phyloP scores from a whole-genome alignment of 2,113 vertebrate species.

The Colossoma macropomum region DNA sequence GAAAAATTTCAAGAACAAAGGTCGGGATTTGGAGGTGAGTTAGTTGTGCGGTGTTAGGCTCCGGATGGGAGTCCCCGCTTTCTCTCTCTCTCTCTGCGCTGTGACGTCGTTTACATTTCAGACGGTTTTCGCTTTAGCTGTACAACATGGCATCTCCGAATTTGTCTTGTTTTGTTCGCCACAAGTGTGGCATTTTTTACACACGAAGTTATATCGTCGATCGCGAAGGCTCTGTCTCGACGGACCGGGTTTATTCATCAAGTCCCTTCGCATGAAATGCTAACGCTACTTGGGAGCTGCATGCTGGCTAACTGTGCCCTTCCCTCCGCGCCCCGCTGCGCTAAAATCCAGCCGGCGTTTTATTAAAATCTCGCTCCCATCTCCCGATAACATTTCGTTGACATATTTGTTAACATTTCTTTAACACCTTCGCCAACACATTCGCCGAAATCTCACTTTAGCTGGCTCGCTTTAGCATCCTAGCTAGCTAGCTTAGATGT shows the following conservation, averaged over 20 bases:
- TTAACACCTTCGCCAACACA: no score
- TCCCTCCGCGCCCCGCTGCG: background rate
- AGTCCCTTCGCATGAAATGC: constrained; percentile 35
- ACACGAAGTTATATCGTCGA: background rate
- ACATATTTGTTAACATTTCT: no score
- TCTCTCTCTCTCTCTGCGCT: constrained; percentile 59
- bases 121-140: constrained; percentile 39
- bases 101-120: constrained; percentile 86
- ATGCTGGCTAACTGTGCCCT: constrained; percentile 51
- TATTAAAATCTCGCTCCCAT: background rate
- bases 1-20: constrained; percentile 99
- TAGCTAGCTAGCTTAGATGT: no score
- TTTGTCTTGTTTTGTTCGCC: background rate
- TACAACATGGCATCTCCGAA: no score
- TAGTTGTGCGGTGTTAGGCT: constrained; percentile 35
- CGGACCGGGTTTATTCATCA: no score
- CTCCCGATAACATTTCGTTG: background rate
- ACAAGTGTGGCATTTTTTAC: background rate
- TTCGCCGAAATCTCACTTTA: no score
- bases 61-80: constrained; percentile 45
- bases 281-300: constrained; percentile 43
- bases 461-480: no score
- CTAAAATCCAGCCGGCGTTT: background rate
- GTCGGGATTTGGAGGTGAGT: constrained; percentile 94
- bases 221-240: no score